Conservation (phyloP, 2,797 vertebrate species). For the Aldrovandia affinis region DNA sequence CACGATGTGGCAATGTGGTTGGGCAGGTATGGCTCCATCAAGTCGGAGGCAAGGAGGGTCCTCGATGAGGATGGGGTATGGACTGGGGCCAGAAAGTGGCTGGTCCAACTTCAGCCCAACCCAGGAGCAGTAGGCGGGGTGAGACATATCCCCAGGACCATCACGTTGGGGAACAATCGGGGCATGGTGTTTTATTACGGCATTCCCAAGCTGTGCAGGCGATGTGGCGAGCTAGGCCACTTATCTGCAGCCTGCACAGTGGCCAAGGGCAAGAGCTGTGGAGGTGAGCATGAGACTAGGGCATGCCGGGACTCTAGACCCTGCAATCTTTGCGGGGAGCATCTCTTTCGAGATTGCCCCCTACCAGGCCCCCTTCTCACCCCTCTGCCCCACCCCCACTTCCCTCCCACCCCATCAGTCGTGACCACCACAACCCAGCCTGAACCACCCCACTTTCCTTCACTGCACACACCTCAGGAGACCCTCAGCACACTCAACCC, state of each 20-base stretch:
- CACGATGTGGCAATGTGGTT: neutral
- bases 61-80: neutral
- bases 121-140: neutral
- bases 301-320: neutral
- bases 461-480: too few relatives aligned
- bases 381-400: neutral
- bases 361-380: too few relatives aligned
- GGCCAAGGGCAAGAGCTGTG: neutral
- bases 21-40: neutral
- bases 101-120: neutral
- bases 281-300: neutral
- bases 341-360: neutral
- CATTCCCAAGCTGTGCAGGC: conserved; percentile 21
- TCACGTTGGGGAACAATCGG: conserved; percentile 9
- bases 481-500: too few relatives aligned
- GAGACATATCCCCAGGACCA: conserved; percentile 3
- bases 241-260: neutral
- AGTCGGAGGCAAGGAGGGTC: neutral
- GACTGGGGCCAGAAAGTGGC: conserved; percentile 15
- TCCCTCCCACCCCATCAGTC: too few relatives aligned
- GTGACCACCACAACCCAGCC: too few relatives aligned
- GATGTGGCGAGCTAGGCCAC: neutral
- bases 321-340: neutral
- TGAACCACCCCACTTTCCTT: too few relatives aligned
- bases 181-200: conserved; percentile 1